A percentile compares a stretch with the other conserved stretches of the same genome.
Conservation (phyloP, 2,797 vertebrate genomes). For the Oryzias sinensis region DNA sequence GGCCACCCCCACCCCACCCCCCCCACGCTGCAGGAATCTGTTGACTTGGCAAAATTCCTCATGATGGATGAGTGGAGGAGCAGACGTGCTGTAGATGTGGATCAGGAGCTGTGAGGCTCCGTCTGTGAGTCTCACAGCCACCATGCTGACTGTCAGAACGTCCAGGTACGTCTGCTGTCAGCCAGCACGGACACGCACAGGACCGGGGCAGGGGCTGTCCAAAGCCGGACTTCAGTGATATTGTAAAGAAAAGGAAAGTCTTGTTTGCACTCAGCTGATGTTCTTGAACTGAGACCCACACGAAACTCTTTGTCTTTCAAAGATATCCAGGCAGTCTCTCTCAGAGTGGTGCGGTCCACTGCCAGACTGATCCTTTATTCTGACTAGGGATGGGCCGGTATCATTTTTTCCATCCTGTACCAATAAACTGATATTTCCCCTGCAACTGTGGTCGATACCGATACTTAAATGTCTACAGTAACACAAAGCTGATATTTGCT, state of each 20-base stretch:
- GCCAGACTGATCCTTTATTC: constrained; percentile 54
- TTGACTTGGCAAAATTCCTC: constrained; percentile 60
- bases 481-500: too few species aligned
- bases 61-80: constrained; percentile 57
- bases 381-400: background rate
- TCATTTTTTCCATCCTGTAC: too few species aligned
- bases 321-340: constrained; percentile 47
- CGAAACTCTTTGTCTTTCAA: constrained; percentile 40
- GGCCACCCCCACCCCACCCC: constrained; percentile 29
- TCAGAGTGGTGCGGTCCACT: constrained; percentile 49
- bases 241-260: too few species aligned
- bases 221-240: background rate
- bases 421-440: too few species aligned
- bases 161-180: constrained; percentile 44
- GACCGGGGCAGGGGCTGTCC: constrained; percentile 18
- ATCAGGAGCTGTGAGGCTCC: constrained; percentile 70
- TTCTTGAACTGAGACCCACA: too few species aligned
- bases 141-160: constrained; percentile 33
- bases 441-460: too few species aligned
- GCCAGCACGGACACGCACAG: constrained; percentile 31
- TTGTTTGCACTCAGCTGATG: too few species aligned
- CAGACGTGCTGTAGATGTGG: constrained; percentile 54
- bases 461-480: too few species aligned
- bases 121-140: constrained; percentile 38
- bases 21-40: constrained; percentile 50